Evolutionary conservation across 2,888 invertebrate species (phyloP).

Genomic region (Oegoconia quadripuncta): DNA sequence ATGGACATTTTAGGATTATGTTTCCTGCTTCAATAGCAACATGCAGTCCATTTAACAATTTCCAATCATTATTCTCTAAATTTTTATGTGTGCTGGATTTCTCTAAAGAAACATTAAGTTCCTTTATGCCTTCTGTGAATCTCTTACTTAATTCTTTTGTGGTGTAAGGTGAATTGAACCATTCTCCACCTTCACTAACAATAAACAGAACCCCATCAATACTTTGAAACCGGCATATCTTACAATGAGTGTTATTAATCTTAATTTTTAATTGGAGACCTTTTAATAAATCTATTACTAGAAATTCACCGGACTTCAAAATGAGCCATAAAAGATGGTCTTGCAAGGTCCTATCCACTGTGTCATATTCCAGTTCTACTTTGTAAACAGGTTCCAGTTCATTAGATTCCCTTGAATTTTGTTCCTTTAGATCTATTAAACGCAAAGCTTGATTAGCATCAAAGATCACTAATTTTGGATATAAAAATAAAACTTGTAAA

Average conservation of each 20-base stretch:
- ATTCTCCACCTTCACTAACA: slow-evolving; percentile 57
- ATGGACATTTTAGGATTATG: slow-evolving; percentile 42
- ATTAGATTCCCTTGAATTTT: slow-evolving; percentile 24
- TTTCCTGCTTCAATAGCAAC: slow-evolving; percentile 33
- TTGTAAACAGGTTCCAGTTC: slow-evolving; percentile 22
- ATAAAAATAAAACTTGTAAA: slow-evolving; percentile 40
- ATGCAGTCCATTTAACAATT: slow-evolving; percentile 36
- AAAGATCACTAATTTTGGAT: slow-evolving; percentile 52
- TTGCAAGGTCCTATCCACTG: slow-evolving; percentile 39
- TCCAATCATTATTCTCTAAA: slow-evolving; percentile 12
- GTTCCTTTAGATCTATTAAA: slow-evolving; percentile 35
- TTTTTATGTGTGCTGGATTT: slow-evolving; percentile 27
- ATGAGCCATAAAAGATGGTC: slow-evolving; percentile 52
- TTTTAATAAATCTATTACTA: slow-evolving; percentile 39
- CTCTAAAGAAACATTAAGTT: slow-evolving; percentile 36
- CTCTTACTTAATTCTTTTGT: slow-evolving; percentile 35
- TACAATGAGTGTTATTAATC: slow-evolving; percentile 38
- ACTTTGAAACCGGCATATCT: slow-evolving; percentile 38
- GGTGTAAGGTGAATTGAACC: slow-evolving; percentile 32
- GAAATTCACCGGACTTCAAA: slow-evolving; percentile 46
- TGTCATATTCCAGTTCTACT: slow-evolving; percentile 41
- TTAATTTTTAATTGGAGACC: slow-evolving; percentile 35
- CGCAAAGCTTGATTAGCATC: slow-evolving; percentile 33
- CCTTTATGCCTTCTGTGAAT: slow-evolving; percentile 30
- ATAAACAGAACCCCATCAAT: slow-evolving; percentile 36